Evolutionary conservation across 2,888 invertebrate genomes (phyloP), one percentile per base, ranked within the genome.

Genomic region (Ecliptopera silaceata): DNA sequence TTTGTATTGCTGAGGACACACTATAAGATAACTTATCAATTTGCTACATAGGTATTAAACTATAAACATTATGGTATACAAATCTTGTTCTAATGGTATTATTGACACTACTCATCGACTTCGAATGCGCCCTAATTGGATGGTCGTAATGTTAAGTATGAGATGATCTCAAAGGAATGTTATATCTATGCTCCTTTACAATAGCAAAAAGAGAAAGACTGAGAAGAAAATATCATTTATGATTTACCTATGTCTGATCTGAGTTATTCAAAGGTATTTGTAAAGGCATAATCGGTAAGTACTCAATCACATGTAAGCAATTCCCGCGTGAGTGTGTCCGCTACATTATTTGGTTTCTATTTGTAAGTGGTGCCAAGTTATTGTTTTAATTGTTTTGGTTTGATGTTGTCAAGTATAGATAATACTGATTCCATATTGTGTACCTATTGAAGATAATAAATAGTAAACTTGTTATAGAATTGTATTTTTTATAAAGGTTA

Each of bases 401-500:
- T 49, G 48, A 55, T 52, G 44, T 44, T 42, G 34, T 22, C 38
- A 17, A 22, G 39, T 48, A 13, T 47, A 45, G 32, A 32, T 31
- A 8, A 55, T 56, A 49, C 15, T 51, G 45, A 46, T 56, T 42
- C 34, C 26, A 56, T 51, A 36, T 51, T 47, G 22, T 49, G 38
- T 45, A 55, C 32, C 12, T 34, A 29, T 13, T 41, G 43, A 49
- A 13, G 34, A 20, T 32, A 56, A 49, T 49, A 56, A 56, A 48
- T 22, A 29, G 36, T 44, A 41, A 56, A 39, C 22, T 49, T 56
- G 55, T 49, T 49, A 56, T 39, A 39, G 12, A 29, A 15, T 10
- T 38, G 43, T 29, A n/a, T 47, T 34, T 53, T 32, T 34, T n/a
- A 3, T 41, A 11, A 20, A 39, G n/a, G n/a, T n/a, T n/a, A n/a